phyloP scores from a whole-genome alignment of 2,888 invertebrate species.

The Ophioninae sp. region DNA sequence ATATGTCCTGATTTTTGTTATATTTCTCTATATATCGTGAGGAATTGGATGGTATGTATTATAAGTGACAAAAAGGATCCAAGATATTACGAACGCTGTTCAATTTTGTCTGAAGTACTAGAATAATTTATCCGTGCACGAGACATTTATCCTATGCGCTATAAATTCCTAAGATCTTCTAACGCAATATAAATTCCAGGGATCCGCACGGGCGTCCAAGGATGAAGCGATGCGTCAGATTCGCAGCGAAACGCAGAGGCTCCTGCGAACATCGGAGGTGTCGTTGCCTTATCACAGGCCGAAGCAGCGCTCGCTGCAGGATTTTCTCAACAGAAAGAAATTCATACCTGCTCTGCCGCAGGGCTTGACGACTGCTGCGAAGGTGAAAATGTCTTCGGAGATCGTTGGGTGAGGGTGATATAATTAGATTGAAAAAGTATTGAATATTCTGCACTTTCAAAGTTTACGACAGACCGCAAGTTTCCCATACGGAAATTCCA shows the following conservation, averaged over 20 bases:
- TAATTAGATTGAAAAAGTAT: too few relatives aligned
- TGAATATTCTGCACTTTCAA: too few relatives aligned
- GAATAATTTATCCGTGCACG: neutral
- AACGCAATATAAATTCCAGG: slow-evolving; percentile 54
- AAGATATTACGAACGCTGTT: too few relatives aligned
- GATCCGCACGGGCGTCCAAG: slow-evolving; percentile 73
- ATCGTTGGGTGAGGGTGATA: slow-evolving; percentile 72
- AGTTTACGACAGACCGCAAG: too few relatives aligned
- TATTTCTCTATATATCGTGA: too few relatives aligned
- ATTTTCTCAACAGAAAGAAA: slow-evolving; percentile 86
- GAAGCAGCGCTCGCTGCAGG: slow-evolving; percentile 89
- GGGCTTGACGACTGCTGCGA: slow-evolving; percentile 80
- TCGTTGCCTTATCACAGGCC: slow-evolving; percentile 94
- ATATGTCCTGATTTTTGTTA: too few relatives aligned
- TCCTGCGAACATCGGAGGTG: slow-evolving; percentile 89
- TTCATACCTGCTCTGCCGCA: slow-evolving; percentile 71
- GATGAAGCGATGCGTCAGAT: slow-evolving; percentile 88
- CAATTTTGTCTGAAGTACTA: too few relatives aligned
- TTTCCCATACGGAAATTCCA: neutral
- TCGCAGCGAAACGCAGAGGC: slow-evolving; percentile 91
- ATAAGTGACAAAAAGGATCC: too few relatives aligned
- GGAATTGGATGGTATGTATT: too few relatives aligned
- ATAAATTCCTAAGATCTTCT: too few relatives aligned
- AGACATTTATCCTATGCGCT: neutral
- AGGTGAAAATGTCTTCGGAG: slow-evolving; percentile 86